phyloP scores from a whole-genome alignment of 2,113 vertebrate genomes.

The Lagopus muta region DNA sequence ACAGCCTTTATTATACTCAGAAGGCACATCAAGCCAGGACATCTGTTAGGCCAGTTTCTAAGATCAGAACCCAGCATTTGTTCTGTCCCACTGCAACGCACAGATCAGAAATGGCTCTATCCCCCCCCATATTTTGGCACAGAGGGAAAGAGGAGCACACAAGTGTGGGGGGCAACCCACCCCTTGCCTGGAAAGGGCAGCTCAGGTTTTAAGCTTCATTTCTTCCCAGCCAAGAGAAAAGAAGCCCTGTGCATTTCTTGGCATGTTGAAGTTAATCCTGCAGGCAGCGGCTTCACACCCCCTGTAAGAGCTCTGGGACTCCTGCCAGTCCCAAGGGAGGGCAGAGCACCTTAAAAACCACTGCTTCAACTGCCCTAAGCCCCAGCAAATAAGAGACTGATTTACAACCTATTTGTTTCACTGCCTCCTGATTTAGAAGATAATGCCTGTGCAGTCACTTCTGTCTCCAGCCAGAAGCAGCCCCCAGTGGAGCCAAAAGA shows the following conservation, averaged over 20 bases:
- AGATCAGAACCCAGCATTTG: constrained; percentile 3
- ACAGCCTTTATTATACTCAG: neutral
- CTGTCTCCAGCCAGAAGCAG: neutral
- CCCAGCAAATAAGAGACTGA: constrained; percentile 11
- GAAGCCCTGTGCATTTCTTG: neutral
- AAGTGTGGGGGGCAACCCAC: neutral
- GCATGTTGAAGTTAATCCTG: neutral
- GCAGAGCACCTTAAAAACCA: neutral
- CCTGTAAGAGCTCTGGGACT: neutral
- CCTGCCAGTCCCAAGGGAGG: neutral
- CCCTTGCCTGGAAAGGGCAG: neutral
- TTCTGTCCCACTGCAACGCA: neutral
- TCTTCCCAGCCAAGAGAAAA: neutral
- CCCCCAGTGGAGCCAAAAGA: neutral
- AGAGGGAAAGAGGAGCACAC: fast-evolving
- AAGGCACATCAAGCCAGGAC: constrained; percentile 31
- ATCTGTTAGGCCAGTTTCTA: constrained; percentile 36
- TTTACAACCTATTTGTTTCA: constrained; percentile 55
- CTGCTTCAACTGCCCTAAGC: neutral
- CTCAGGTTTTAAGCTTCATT: neutral
- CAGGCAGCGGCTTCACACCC: neutral
- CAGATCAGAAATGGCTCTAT: neutral
- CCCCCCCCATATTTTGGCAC: neutral
- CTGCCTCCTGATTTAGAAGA: constrained; percentile 47
- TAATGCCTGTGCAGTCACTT: neutral